Percentiles rank a stretch among this genome's conserved stretches.
phyloP scores from a whole-genome alignment of 2,888 invertebrate genomes.

The Nineta flava region DNA sequence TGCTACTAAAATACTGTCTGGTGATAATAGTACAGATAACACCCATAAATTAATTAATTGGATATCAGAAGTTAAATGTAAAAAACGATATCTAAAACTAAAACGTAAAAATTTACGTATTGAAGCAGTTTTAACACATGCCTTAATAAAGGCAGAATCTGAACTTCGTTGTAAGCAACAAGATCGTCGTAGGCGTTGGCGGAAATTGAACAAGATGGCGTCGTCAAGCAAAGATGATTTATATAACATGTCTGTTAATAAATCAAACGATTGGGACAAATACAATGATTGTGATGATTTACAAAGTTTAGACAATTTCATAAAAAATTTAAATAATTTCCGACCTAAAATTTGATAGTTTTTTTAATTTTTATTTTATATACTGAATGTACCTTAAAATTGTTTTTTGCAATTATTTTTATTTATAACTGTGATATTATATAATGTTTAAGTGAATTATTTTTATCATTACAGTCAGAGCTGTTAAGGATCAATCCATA shows the following conservation, averaged over 20 bases:
- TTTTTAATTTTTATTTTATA: neutral
- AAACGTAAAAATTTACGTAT: neutral
- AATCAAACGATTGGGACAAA: too few species aligned
- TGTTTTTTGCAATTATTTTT: neutral
- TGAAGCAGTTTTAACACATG: neutral
- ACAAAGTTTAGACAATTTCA: neutral
- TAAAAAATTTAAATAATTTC: neutral
- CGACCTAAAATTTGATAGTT: neutral
- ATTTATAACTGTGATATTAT: neutral
- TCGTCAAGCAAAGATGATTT: neutral
- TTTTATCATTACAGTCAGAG: neutral
- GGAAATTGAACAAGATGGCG: neutral
- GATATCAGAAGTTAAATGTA: neutral
- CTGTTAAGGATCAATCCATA: too few species aligned
- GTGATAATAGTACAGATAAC: too few species aligned
- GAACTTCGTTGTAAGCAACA: neutral
- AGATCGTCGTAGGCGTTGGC: neutral
- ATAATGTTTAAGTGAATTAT: neutral
- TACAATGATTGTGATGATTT: neutral
- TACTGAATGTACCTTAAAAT: neutral
- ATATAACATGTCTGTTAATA: too few species aligned
- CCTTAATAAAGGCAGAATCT: neutral
- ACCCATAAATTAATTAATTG: neutral
- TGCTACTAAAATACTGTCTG: too few species aligned
- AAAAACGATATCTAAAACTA: neutral